phyloP scores from a whole-genome alignment of 2,888 invertebrate species.

The Cryptocheilus praepositus region DNA sequence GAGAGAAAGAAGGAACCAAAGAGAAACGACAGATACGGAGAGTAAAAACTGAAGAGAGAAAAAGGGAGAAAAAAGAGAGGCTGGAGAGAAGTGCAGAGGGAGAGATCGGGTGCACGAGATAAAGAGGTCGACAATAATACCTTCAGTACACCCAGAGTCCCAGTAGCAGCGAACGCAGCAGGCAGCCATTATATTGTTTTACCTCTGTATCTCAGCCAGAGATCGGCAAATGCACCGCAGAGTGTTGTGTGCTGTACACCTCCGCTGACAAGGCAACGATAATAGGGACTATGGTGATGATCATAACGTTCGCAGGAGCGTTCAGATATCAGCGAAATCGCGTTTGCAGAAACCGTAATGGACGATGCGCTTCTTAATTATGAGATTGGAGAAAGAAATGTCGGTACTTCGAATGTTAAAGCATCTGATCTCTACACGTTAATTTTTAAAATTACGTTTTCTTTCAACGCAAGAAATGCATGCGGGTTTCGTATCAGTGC shows the following conservation, averaged over 20 bases:
- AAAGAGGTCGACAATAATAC: conserved; percentile 68
- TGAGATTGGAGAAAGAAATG: no score
- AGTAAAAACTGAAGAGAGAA: conserved; percentile 28
- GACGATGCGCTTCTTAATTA: no score
- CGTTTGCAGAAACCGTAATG: no score
- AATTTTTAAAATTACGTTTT: no score
- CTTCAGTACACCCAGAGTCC: conserved; percentile 52
- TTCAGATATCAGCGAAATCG: no score
- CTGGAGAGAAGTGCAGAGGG: conserved; percentile 45
- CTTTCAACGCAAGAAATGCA: no score
- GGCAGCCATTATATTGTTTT: conserved; percentile 62
- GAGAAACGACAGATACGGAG: conserved; percentile 45
- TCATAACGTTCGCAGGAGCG: no score
- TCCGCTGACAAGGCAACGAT: conserved; percentile 26
- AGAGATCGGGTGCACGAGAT: conserved; percentile 64
- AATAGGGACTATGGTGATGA: conserved; percentile 6
- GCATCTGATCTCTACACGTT: no score
- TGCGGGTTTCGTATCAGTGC: no score
- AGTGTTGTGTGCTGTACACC: conserved; percentile 25
- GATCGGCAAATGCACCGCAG: conserved; percentile 46
- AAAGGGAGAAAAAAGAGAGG: conserved; percentile 44
- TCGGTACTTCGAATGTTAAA: no score
- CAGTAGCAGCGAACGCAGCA: conserved; percentile 51
- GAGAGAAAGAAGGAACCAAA: conserved; percentile 39
- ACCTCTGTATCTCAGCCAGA: conserved; percentile 50